phyloP scores from a whole-genome alignment of 2,113 vertebrate genomes.

The Dromaius novaehollandiae region DNA sequence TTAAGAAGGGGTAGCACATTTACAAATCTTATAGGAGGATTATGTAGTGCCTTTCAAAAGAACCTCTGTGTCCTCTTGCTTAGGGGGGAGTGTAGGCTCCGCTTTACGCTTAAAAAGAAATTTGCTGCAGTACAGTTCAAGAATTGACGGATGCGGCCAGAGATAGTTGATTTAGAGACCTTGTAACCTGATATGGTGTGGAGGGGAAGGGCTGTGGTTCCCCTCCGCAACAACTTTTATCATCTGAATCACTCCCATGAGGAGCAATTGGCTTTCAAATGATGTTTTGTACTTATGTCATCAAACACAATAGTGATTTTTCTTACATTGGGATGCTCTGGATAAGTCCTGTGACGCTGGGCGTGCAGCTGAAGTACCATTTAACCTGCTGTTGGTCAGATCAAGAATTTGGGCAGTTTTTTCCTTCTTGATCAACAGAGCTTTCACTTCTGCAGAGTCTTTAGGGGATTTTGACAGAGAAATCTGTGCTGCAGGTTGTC shows the following conservation, averaged over 20 bases:
- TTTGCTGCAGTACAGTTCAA: background rate
- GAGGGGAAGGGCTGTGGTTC: background rate
- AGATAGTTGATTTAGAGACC: background rate
- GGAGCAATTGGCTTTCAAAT: background rate
- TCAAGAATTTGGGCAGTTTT: background rate
- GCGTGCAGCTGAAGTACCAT: background rate
- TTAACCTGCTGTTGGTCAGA: background rate
- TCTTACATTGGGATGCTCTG: background rate
- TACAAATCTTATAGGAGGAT: background rate
- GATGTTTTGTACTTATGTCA: fast-evolving
- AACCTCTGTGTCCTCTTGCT: background rate
- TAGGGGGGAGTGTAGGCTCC: background rate
- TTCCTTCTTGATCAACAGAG: background rate
- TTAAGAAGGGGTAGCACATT: background rate
- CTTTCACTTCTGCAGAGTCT: background rate
- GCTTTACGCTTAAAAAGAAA: background rate
- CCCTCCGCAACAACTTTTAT: background rate
- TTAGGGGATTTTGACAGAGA: background rate
- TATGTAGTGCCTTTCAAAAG: background rate
- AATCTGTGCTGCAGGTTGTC: background rate
- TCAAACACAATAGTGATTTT: background rate
- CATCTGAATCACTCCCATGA: background rate
- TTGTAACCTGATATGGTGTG: fast-evolving
- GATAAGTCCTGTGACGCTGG: background rate
- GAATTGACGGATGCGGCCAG: background rate